Evolutionary conservation across 2,888 invertebrate species (phyloP), one percentile per base, ranked within the genome.

Genomic region (Apoda limacodes): DNA sequence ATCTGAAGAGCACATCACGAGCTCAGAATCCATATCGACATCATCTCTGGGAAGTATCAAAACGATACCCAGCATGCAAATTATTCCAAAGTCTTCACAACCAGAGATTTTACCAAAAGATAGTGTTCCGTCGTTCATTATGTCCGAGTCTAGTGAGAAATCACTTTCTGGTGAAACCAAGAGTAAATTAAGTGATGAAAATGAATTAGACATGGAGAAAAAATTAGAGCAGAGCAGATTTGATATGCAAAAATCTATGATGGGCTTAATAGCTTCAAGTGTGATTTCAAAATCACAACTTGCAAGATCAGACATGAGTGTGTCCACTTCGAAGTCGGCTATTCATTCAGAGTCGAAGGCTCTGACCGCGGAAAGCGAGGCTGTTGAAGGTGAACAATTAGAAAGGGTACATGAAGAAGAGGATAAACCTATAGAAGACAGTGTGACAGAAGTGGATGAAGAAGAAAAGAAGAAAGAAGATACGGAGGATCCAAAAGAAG

Each of bases 171-270:
- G 20, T 4, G 51, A 46, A 26, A 50, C 42, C 13, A 50, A 52
- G 28, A 59, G 60, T 10, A n/a, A n/a, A n/a, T n/a, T n/a, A n/a
- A 53, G 53, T 9, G 49, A 45, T 11, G 52, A 45, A 10, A 42
- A 43, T 10, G 34, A 48, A 26, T 49, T 47, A 35, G 62, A 66
- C 22, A 52, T 75, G 0, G 59, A 60, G 6, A 62, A 61, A 37
- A 42, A 55, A 37, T 39, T 75, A 4, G 69, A 55, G 26, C 45
- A 48, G 1, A 75, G 76, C 40, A 78, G 68, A 43, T 19, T 62
- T 5, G 68, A 74, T 35, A 62, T 68, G 25, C 71, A 69, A 34
- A 78, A 61, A 40, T 72, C 75, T 9, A 61, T 80, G 32, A 55
- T 80, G 51, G 69, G 63, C 46, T 76, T 74, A 35, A 50, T 76